A percentile compares a stretch with the other conserved stretches of the same genome.
Conservation (phyloP, 2,888 invertebrate species). For the Philopedon plagiatum region DNA sequence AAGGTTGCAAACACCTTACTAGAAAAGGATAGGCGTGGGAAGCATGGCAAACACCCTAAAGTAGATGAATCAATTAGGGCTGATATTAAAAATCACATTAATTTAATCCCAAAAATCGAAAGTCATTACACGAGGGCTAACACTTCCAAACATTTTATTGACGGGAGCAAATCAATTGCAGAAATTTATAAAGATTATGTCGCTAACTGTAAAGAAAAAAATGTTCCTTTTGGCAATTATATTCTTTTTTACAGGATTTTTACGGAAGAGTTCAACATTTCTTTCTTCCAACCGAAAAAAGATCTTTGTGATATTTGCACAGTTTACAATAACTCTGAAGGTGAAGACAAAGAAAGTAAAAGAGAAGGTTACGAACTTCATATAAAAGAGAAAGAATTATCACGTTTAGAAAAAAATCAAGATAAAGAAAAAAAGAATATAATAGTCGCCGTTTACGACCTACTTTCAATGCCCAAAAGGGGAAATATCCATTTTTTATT, state of each 20-base stretch:
- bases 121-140: constrained; percentile 23
- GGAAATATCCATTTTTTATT: constrained; percentile 36
- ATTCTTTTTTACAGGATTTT: too few species aligned
- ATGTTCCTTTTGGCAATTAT: too few species aligned
- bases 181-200: constrained; percentile 49
- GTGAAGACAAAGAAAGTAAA: not conserved
- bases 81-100: too few species aligned
- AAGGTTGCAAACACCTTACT: too few species aligned
- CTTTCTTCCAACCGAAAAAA: too few species aligned
- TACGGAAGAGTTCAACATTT: too few species aligned
- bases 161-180: constrained; percentile 50
- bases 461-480: constrained; percentile 41
- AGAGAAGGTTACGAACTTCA: constrained; percentile 10
- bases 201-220: not conserved
- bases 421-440: constrained; percentile 28
- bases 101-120: constrained; percentile 13
- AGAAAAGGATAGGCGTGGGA: too few species aligned
- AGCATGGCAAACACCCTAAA: too few species aligned
- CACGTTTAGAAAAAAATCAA: constrained; percentile 4
- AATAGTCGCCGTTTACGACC: constrained; percentile 35
- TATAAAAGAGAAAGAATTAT: constrained; percentile 11
- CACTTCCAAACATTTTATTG: constrained; percentile 20
- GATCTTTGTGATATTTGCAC: constrained; percentile 1
- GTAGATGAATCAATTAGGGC: too few species aligned
- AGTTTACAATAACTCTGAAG: not conserved